A percentile compares a stretch with the other conserved stretches of the same genome.
Evolutionary conservation across 2,888 invertebrate genomes (phyloP).

Genomic region (Syrista parreyssii): DNA sequence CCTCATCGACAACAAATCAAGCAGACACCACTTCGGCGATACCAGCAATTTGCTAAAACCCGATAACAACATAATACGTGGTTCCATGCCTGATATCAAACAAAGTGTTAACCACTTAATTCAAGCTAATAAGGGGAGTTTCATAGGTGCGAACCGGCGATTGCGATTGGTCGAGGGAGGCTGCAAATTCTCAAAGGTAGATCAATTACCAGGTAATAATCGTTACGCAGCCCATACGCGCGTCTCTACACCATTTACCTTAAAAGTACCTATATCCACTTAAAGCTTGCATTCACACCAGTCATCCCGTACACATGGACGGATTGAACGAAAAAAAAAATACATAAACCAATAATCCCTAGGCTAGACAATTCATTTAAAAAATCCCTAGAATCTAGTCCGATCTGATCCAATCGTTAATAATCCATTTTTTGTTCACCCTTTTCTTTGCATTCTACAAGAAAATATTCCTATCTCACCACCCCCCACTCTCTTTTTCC

Average conservation of each 20-base stretch:
- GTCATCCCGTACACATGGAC: not conserved
- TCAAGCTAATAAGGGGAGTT: slow-evolving; percentile 43
- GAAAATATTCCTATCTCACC: not conserved
- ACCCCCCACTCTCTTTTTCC: not conserved
- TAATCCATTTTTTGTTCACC: not conserved
- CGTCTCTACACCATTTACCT: not conserved
- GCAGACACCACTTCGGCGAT: slow-evolving; percentile 49
- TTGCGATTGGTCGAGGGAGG: not conserved
- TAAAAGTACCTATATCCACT: not conserved
- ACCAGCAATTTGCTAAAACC: slow-evolving; percentile 56
- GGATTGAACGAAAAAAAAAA: not conserved
- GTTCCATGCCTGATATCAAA: slow-evolving; percentile 55
- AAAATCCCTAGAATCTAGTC: not conserved
- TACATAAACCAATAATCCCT: not conserved
- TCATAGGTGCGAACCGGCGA: slow-evolving; percentile 24
- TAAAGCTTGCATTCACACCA: not conserved
- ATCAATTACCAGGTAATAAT: slow-evolving; percentile 18
- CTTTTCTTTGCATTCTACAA: not conserved
- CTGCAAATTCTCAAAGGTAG: not conserved
- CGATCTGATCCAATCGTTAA: not conserved
- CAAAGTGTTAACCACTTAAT: slow-evolving; percentile 58
- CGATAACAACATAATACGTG: slow-evolving; percentile 61
- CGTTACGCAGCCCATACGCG: not conserved
- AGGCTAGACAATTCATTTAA: not conserved
- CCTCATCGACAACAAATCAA: slow-evolving; percentile 51